Conservation (phyloP, 92 coral and sea anemone species). For the Plumapathes pennacea region DNA sequence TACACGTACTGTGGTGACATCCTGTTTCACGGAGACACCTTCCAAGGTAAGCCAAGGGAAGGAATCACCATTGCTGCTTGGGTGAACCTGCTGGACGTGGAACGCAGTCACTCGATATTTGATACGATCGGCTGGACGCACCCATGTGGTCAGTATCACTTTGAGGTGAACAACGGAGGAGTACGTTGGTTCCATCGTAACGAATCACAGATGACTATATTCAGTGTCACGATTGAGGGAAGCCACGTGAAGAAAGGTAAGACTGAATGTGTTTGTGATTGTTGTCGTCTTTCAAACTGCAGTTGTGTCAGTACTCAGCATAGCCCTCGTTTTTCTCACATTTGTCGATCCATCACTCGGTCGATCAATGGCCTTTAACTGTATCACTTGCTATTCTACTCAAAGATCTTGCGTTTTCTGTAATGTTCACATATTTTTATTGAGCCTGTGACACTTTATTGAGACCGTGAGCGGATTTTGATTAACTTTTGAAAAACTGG, state of each 20-base stretch:
- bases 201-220: slow-evolving; percentile 84
- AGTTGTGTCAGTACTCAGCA: too few species aligned
- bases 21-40: slow-evolving; percentile 97
- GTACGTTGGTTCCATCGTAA: slow-evolving; percentile 99
- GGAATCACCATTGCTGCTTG: slow-evolving; percentile 87
- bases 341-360: too few species aligned
- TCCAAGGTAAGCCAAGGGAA: slow-evolving; percentile 86
- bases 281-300: too few species aligned
- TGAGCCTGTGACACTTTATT: too few species aligned
- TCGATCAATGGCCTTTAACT: too few species aligned
- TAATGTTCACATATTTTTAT: too few species aligned
- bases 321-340: too few species aligned
- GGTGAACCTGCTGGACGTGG: slow-evolving; percentile 73
- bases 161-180: slow-evolving; percentile 87
- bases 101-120: slow-evolving; percentile 94
- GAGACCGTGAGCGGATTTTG: too few species aligned
- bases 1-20: slow-evolving; percentile 91
- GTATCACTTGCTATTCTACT: too few species aligned
- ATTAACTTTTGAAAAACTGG: too few species aligned
- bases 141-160: slow-evolving; percentile 94
- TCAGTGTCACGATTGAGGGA: slow-evolving; percentile 88
- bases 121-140: slow-evolving; percentile 94
- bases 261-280: too few species aligned
- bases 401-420: too few species aligned
- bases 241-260: slow-evolving; percentile 69